Evolutionary conservation across 2,888 invertebrate genomes (phyloP).

Genomic region (Drosophila heteroneura): DNA sequence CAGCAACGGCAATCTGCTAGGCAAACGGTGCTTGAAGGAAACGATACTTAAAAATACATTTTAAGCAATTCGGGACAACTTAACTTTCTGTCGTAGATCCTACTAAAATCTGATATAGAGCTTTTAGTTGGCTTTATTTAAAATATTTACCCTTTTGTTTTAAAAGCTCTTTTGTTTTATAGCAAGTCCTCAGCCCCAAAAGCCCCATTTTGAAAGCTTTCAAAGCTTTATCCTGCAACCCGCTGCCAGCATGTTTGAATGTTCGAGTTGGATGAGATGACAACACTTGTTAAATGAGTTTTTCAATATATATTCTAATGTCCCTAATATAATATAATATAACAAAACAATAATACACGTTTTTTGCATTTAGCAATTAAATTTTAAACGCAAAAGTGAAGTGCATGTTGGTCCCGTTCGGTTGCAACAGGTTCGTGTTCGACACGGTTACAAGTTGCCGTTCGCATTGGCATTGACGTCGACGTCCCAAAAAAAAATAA

Average conservation of each 20-base stretch:
- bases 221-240: slow-evolving; percentile 13
- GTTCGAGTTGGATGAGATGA: slow-evolving; percentile 4
- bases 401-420: background rate
- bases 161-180: background rate
- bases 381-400: too few relatives aligned
- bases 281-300: background rate
- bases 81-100: background rate
- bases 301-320: background rate
- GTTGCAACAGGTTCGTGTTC: slow-evolving; percentile 31
- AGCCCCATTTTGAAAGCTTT: slow-evolving; percentile 15
- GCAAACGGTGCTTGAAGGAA: background rate
- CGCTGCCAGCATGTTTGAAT: background rate
- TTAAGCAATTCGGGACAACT: background rate
- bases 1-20: background rate
- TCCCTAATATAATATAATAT: background rate
- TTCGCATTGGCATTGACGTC: slow-evolving; percentile 3
- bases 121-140: background rate
- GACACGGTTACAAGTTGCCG: slow-evolving; percentile 25
- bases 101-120: background rate
- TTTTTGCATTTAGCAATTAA: background rate
- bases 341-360: background rate
- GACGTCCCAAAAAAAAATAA: slow-evolving; percentile 16
- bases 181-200: background rate
- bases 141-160: background rate
- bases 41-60: background rate